Evolutionary conservation across 1,140 invertebrate species (phyloP), one percentile per base, ranked within the genome.

Genomic region (Tachypleus tridentatus): DNA sequence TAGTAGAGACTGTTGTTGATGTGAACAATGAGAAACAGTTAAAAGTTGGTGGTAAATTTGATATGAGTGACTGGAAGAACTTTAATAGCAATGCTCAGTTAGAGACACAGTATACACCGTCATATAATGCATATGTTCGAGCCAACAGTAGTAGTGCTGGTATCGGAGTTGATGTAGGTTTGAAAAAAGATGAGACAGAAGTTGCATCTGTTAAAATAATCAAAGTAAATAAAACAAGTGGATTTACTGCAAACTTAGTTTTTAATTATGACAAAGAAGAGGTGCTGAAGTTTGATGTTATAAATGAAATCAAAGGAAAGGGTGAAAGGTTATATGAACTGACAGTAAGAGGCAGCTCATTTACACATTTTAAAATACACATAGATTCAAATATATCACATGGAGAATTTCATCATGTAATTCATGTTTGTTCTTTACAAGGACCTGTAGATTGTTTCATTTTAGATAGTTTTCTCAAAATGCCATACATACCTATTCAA

Each of bases 191-290:
- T 57, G n/a, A 10, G 9, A 9, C 47, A 5, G 56, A 57, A 8
- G 47, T 11, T 29, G 29, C 29, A 29, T 29, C 29, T 29, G 2
- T 29, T 29, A 29, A 29, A 29, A 29, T 29, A 0, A 29, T 29
- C 2, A 29, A 29, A 29, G 29, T 61, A 49, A 67, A 67, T 49
- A 48, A 62, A 6, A 67, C 61, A 9, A 67, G 58, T n/a, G 65
- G 65, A 51, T 61, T 64, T 49, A 67, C 64, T 58, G 54, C 58
- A 6, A 61, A 67, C 29, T 52, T 67, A 51, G n/a, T 54, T 7
- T 67, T 67, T 51, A 67, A 63, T 7, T 67, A 67, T 52, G 62
- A 54, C 57, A 62, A 64, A 3, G 61, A 61, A 11, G 65, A 67
- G 10, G 11, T 67, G 8, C 7, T 67, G 3, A 6, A 9, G 0